Evolutionary conservation across 2,888 invertebrate species (phyloP).

Genomic region (Pollenia amentaria): DNA sequence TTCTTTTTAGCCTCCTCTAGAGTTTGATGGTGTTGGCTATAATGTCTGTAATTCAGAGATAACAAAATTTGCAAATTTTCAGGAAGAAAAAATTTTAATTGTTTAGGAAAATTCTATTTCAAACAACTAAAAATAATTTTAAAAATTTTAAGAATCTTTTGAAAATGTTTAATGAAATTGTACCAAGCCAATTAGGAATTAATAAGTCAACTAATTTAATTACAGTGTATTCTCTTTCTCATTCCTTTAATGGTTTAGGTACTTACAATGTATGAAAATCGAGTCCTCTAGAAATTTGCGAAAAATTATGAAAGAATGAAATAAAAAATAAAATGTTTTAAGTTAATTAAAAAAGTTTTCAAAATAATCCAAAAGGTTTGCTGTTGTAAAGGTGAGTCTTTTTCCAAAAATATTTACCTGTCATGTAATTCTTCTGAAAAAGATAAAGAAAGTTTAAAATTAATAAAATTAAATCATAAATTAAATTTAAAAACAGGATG

Average conservation of each 20-base stretch:
- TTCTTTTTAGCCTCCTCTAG: constrained; percentile 81
- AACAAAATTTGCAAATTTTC: neutral
- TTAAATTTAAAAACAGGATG: constrained; percentile 44
- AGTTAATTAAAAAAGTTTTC: constrained; percentile 29
- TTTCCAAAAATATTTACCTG: constrained; percentile 67
- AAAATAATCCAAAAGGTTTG: neutral
- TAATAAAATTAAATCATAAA: constrained; percentile 17
- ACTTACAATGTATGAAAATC: constrained; percentile 81
- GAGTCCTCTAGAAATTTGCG: constrained; percentile 65
- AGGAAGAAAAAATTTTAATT: neutral
- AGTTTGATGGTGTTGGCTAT: constrained; percentile 81
- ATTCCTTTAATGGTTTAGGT: constrained; percentile 78
- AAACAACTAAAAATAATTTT: constrained; percentile 12
- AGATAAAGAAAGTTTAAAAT: constrained; percentile 40
- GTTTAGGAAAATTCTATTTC: neutral
- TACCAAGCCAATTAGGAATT: constrained; percentile 80
- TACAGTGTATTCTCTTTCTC: constrained; percentile 49
- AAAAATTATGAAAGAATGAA: constrained; percentile 52
- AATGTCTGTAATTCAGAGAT: constrained; percentile 79
- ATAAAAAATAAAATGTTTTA: constrained; percentile 30
- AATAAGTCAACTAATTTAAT: constrained; percentile 56
- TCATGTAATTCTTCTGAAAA: constrained; percentile 73
- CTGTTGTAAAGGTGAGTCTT: too few relatives aligned
- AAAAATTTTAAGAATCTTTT: neutral
- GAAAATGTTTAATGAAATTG: constrained; percentile 69